Evolutionary conservation across 2,888 invertebrate species (phyloP).

Genomic region (Neoscelio sp.): DNA sequence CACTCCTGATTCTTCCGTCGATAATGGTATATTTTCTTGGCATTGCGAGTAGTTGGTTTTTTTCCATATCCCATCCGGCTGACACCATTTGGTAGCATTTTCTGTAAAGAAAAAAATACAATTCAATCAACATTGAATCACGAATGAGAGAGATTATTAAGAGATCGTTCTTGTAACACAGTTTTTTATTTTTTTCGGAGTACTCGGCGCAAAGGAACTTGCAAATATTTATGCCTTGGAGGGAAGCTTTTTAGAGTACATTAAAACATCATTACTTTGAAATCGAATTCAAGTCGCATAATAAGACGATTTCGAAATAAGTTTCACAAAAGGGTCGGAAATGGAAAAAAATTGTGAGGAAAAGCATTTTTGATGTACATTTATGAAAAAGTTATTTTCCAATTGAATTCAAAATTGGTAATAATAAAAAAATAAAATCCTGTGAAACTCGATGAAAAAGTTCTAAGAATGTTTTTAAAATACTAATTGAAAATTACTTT

Average conservation of each 20-base stretch:
- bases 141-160: background rate
- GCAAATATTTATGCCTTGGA: background rate
- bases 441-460: too few relatives aligned
- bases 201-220: background rate
- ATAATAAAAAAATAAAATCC: too few relatives aligned
- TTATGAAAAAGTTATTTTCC: too few relatives aligned
- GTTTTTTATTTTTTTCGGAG: conserved; percentile 10
- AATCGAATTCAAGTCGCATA: background rate
- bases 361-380: too few relatives aligned
- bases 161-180: background rate
- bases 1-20: conserved; percentile 84
- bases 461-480: too few relatives aligned
- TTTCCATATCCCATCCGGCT: conserved; percentile 92
- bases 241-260: background rate
- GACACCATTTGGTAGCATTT: conserved; percentile 92
- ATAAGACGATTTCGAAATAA: too few relatives aligned
- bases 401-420: too few relatives aligned
- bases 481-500: too few relatives aligned
- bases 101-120: conserved; percentile 86
- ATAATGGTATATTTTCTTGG: conserved; percentile 84
- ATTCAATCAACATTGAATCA: conserved; percentile 29
- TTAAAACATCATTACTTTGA: background rate
- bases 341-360: too few relatives aligned
- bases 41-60: conserved; percentile 91
- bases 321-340: background rate